Base-by-base conservation (phyloP, 2,888 invertebrate genomes). In the Machimus atricapillus region DNA sequence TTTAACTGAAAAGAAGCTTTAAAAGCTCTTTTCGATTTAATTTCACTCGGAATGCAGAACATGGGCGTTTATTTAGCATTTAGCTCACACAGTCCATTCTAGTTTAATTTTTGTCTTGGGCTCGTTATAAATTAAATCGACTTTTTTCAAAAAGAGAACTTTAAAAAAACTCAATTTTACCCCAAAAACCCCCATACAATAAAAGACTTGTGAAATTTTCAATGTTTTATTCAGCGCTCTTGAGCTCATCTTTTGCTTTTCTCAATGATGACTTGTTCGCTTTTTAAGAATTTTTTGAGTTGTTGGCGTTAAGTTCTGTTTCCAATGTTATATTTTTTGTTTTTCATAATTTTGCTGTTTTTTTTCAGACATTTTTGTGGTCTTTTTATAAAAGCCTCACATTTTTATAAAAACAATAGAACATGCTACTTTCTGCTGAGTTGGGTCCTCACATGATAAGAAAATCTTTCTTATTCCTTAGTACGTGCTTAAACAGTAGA, bases 301-400 rank as follows among this genome's bases (percentile, higher is more conserved):
- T 73, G 16, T 37, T 40, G 19, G 40, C 66, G 66, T 66, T 66
- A 56, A 56, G 27, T 66, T 66, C 27, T 19, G 43, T 77, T 77
- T 86, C 37, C 52, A 52, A 77, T 79, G 34, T 86, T 79, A 14
- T 66, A 14, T 77, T 86, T 86, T 86, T 86, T 58, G n/a, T 78
- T 58, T 86, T 86, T 56, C 40, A 12, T 66, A 79, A 58, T 86
- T 86, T 86, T 86, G 34, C 74, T 86, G 12, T 86, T 86, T 86
- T 86, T 85, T 85, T 86, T 76, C 56, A 52, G 77, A 56, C 40
- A 52, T 86, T 86, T 86, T 77, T 86, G 77, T 77, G 76, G 34
- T 77, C 77, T 86, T 86, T 86, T 86, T 86, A 86, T 77, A 86
- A 86, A 86, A 86, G 86, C 86, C 77, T 86, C 85, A 77, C 73